phyloP scores from a whole-genome alignment of 2,113 vertebrate species.

The Istiophorus platypterus region DNA sequence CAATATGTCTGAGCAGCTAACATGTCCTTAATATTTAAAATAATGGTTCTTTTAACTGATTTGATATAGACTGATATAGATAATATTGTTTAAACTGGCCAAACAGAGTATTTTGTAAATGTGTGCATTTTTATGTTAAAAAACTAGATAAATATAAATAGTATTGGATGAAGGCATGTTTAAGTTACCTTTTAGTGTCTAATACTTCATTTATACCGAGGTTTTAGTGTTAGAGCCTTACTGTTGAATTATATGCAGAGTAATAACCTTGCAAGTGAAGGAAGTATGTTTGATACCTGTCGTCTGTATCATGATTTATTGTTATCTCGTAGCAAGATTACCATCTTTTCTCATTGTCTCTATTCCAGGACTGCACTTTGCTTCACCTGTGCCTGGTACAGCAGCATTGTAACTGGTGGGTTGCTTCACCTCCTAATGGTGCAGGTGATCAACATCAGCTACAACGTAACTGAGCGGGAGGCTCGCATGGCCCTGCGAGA shows the following conservation, averaged over 20 bases:
- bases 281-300: background rate
- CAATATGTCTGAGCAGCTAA: background rate
- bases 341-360: slow-evolving; percentile 15
- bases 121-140: background rate
- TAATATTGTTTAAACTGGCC: slow-evolving; percentile 2
- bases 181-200: background rate
- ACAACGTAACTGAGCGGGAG: slow-evolving; percentile 95
- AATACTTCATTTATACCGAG: too few species aligned
- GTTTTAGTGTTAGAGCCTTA: too few species aligned
- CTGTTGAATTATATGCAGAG: too few species aligned
- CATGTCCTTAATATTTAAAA: background rate
- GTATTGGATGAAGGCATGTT: background rate
- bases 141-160: background rate
- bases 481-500: slow-evolving; percentile 90
- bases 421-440: slow-evolving; percentile 92
- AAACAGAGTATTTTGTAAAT: background rate
- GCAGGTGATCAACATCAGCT: slow-evolving; percentile 95
- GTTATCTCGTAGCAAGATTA: background rate
- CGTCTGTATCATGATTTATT: background rate
- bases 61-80: too few species aligned
- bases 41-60: too few species aligned
- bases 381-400: slow-evolving; percentile 98
- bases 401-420: slow-evolving; percentile 90
- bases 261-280: background rate
- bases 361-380: slow-evolving; percentile 89